Conservation (phyloP, 2,888 invertebrate genomes). For the Phaedon cochleariae region DNA sequence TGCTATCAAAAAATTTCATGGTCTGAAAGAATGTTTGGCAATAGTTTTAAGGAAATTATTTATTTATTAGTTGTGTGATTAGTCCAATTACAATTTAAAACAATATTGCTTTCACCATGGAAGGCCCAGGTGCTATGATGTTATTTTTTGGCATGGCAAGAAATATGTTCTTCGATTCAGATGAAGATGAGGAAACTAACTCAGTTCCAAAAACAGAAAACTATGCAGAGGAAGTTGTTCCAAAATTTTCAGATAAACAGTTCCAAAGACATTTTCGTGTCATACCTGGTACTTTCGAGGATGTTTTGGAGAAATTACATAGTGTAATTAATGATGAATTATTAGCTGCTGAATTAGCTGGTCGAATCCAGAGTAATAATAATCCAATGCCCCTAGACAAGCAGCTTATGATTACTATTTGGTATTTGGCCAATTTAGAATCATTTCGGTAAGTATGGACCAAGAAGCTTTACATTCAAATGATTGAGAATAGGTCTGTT, state of each 20-base stretch:
- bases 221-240: not conserved
- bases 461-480: not conserved
- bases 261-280: not conserved
- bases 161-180: too few relatives aligned
- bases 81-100: too few relatives aligned
- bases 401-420: conserved; percentile 26
- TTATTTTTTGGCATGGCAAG: too few relatives aligned
- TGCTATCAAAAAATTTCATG: too few relatives aligned
- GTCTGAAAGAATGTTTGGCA: too few relatives aligned
- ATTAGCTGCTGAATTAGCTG: not conserved
- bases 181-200: too few relatives aligned
- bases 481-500: conserved; percentile 16
- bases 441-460: conserved; percentile 6
- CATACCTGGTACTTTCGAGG: not conserved
- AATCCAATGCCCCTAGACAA: conserved; percentile 1
- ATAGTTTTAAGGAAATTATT: too few relatives aligned
- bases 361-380: not conserved
- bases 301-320: not conserved
- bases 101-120: too few relatives aligned
- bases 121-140: too few relatives aligned
- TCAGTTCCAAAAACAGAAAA: not conserved
- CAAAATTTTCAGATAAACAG: not conserved
- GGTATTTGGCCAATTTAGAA: conserved; percentile 25
- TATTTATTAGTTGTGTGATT: too few relatives aligned
- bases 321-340: not conserved